These are phyloP conservation scores for Theonella swinhoei DNA, from an alignment of 37 sponge, comb jelly and placozoan species.

Conservation along the genomic window DNA sequence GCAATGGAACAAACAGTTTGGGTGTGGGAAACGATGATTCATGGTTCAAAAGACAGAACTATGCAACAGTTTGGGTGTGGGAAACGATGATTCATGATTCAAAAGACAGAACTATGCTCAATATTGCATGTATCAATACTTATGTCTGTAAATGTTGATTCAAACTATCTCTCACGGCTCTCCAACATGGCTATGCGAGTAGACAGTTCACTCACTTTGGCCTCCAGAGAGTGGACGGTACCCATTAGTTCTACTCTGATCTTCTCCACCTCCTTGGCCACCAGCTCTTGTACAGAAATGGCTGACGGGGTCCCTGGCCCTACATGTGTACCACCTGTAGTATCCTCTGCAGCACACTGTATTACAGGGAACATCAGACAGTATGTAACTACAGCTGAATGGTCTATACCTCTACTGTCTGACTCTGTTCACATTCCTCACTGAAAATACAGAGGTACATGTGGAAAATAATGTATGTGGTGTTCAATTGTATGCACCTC, in stretches of 20 bases:
- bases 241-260: not conserved
- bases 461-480: too few relatives aligned
- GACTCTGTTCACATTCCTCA: too few relatives aligned
- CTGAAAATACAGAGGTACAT: too few relatives aligned
- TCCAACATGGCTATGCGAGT: not conserved
- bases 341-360: too few relatives aligned
- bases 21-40: conserved; percentile 50
- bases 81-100: not conserved
- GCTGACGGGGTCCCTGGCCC: not conserved
- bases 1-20: conserved; percentile 95
- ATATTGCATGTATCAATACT: too few relatives aligned
- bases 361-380: too few relatives aligned
- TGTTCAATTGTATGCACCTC: not conserved
- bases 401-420: too few relatives aligned
- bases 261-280: not conserved
- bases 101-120: not conserved
- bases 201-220: too few relatives aligned
- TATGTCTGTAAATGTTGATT: too few relatives aligned
- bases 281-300: not conserved
- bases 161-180: too few relatives aligned
- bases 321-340: not conserved
- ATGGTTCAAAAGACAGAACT: not conserved
- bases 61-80: conserved; percentile 84
- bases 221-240: not conserved
- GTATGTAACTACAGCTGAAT: too few relatives aligned